phyloP scores from a whole-genome alignment of 2,888 invertebrate species.

The Napeogenes inachia region DNA sequence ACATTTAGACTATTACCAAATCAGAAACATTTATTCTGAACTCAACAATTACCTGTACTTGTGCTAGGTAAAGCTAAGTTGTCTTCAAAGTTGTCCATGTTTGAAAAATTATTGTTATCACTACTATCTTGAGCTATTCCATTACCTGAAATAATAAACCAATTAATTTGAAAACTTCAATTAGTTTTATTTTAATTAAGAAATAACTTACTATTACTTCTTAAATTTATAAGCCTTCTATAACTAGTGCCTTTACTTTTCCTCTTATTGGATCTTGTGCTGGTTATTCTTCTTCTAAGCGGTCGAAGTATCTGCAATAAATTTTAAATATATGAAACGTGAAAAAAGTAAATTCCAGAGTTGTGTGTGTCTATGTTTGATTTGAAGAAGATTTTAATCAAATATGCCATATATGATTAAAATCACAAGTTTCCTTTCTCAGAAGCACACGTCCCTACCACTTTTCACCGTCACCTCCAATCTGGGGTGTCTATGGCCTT shows the following conservation, averaged over 20 bases:
- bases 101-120: slow-evolving; percentile 52
- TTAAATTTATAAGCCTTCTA: slow-evolving; percentile 59
- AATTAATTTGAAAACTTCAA: neutral
- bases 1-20: slow-evolving; percentile 1
- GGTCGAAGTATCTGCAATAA: slow-evolving; percentile 57
- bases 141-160: slow-evolving; percentile 37
- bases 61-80: slow-evolving; percentile 81
- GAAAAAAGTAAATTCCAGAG: too few species aligned
- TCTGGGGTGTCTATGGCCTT: too few species aligned
- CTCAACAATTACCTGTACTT: slow-evolving; percentile 73
- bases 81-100: slow-evolving; percentile 55
- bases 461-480: too few species aligned
- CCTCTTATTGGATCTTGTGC: slow-evolving; percentile 61
- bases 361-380: too few species aligned
- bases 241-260: slow-evolving; percentile 65
- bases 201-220: slow-evolving; percentile 52
- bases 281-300: slow-evolving; percentile 61
- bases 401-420: too few species aligned
- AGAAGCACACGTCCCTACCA: too few species aligned
- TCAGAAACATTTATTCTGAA: neutral
- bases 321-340: too few species aligned
- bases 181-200: neutral
- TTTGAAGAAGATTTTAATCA: too few species aligned
- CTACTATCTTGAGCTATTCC: slow-evolving; percentile 53
- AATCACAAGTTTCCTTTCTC: too few species aligned